phyloP scores from a whole-genome alignment of 2,113 vertebrate species.

The Arvicanthis niloticus region DNA sequence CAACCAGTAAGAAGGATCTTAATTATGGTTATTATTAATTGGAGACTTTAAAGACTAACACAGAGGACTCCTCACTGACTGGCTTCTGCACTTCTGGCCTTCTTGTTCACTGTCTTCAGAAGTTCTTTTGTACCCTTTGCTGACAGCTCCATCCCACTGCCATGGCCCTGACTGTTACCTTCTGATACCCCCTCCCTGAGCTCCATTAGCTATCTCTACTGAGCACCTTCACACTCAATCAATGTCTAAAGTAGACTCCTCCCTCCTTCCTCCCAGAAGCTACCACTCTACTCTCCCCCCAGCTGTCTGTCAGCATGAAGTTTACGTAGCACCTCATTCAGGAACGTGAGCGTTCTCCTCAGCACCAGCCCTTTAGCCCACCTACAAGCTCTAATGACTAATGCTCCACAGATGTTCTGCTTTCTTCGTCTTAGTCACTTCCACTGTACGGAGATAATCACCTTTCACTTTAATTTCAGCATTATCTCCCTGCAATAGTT shows the following conservation, averaged over 20 bases:
- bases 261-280: neutral
- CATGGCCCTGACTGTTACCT: neutral
- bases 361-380: neutral
- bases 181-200: neutral
- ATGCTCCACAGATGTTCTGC: neutral
- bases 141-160: neutral
- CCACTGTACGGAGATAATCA: neutral
- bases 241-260: neutral
- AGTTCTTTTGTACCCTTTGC: neutral
- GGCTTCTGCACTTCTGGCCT: neutral
- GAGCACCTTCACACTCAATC: neutral
- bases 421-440: neutral
- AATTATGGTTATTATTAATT: neutral
- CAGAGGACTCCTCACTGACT: neutral
- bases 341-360: neutral
- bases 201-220: neutral
- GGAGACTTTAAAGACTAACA: neutral
- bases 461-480: neutral
- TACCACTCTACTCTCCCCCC: neutral
- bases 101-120: neutral
- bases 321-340: neutral
- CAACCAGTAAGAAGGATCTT: neutral
- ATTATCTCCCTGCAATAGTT: neutral
- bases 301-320: no score
- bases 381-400: neutral